Evolutionary conservation across 2,113 vertebrate species (phyloP), one percentile per base, ranked within the genome.

Genomic region (Geococcyx californianus): DNA sequence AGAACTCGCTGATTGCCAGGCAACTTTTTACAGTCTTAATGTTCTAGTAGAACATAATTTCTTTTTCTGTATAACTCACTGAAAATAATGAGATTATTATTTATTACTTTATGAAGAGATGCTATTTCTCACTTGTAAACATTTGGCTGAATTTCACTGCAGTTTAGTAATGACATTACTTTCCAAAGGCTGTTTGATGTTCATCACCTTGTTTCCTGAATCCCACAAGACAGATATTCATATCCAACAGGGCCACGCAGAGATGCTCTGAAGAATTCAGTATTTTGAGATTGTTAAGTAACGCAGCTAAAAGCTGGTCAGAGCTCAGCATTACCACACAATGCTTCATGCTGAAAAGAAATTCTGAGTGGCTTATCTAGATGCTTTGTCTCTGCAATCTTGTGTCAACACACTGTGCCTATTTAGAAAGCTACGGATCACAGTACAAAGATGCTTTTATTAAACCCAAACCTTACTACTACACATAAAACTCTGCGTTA

Each of bases 181-280:
- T 81, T 38, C 28, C 16, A 68, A 68, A 42, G 25, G 52, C 58
- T 63, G 17, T 75, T 58, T 62, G 34, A 63, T 19, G 49, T 67
- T 20, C 16, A 24, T 52, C 67, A 84, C 38, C 45, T 74, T 40
- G 38, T 54, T 16, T 83, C 29, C 73, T 11, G 13, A 8, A 7
- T 75, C 42, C 58, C 17, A 4, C 45, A 83, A 54, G 36, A 85
- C 42, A 84, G 26, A 15, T 36, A 51, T 3, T 74, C 36, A 10
- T 6, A 70, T 29, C 34, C 45, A 68, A 56, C 7, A 36, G 51
- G 13, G 31, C 56, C 59, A 67, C 55, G 16, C 0, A 0, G 40
- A 91, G 31, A 60, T 52, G 66, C 49, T 31, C 60, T 17, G n/a
- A 77, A 86, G 44, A 45, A 11, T 7, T 23, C 47, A 38, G 13